phyloP scores from a whole-genome alignment of 2,888 invertebrate species.

The Ophioninae sp. region DNA sequence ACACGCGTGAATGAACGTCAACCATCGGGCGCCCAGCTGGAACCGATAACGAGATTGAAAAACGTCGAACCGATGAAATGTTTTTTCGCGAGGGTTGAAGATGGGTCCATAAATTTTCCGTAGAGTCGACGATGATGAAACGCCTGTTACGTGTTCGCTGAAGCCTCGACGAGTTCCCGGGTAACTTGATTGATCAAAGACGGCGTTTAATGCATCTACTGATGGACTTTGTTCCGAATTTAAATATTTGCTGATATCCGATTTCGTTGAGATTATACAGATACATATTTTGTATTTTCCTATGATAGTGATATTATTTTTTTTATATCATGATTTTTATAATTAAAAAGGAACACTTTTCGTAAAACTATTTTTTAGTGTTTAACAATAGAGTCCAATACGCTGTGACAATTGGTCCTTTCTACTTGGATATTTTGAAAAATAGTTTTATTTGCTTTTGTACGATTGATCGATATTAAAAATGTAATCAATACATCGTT shows the following conservation, averaged over 20 bases:
- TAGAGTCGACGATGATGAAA: not conserved
- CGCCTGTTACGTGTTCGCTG: constrained; percentile 7
- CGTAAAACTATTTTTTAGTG: too few species aligned
- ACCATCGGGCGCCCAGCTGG: constrained; percentile 53
- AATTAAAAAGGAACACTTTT: too few species aligned
- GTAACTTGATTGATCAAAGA: not conserved
- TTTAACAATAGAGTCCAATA: too few species aligned
- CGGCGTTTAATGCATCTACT: not conserved
- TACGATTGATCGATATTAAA: too few species aligned
- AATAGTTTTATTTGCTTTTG: too few species aligned
- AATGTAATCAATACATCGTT: too few species aligned
- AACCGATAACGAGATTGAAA: constrained; percentile 62
- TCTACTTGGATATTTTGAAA: too few species aligned
- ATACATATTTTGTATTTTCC: not conserved
- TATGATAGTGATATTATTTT: too few species aligned
- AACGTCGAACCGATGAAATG: constrained; percentile 54
- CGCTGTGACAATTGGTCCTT: too few species aligned
- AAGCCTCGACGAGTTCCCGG: not conserved
- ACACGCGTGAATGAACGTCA: constrained; percentile 5
- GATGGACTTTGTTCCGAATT: not conserved
- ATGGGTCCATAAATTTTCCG: constrained; percentile 23
- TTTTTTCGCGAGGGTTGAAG: not conserved
- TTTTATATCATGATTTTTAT: too few species aligned
- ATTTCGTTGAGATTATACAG: not conserved
- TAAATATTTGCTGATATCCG: not conserved